Conservation (phyloP, 2,113 vertebrate species). For the Paradisaea rubra region DNA sequence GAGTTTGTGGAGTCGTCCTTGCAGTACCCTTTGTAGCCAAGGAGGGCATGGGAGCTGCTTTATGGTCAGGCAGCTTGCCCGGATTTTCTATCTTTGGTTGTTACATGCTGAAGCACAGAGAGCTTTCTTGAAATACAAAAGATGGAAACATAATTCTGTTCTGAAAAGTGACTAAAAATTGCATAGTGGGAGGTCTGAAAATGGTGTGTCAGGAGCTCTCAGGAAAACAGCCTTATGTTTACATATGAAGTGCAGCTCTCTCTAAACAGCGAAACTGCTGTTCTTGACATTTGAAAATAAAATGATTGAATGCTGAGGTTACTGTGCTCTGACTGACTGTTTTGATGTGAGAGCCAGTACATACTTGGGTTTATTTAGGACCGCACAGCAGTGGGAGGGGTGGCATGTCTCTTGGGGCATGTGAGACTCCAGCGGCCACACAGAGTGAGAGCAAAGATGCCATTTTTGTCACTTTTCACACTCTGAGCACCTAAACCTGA, state of each 20-base stretch:
- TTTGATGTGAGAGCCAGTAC: background rate
- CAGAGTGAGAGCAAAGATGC: background rate
- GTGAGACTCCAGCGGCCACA: background rate
- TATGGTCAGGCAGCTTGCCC: background rate
- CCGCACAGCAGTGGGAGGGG: background rate
- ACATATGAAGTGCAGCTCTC: slow-evolving; percentile 4
- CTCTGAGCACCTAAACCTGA: background rate
- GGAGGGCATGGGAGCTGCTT: background rate
- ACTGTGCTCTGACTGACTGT: background rate
- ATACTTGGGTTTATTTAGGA: background rate
- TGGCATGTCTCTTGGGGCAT: rapidly evolving
- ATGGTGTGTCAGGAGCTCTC: background rate
- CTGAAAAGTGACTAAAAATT: slow-evolving; percentile 26
- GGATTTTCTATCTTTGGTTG: background rate
- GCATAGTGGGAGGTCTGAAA: background rate
- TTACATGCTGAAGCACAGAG: background rate
- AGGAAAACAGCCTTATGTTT: slow-evolving; percentile 34
- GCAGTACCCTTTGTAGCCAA: background rate
- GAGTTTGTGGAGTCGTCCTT: background rate
- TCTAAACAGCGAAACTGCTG: background rate
- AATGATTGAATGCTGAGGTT: background rate
- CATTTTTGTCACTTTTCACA: background rate
- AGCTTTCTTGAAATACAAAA: background rate
- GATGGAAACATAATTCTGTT: background rate
- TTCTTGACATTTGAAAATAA: background rate